Evolutionary conservation across 2,888 invertebrate species (phyloP), one percentile per base, ranked within the genome.

Genomic region (Taenaris catops): DNA sequence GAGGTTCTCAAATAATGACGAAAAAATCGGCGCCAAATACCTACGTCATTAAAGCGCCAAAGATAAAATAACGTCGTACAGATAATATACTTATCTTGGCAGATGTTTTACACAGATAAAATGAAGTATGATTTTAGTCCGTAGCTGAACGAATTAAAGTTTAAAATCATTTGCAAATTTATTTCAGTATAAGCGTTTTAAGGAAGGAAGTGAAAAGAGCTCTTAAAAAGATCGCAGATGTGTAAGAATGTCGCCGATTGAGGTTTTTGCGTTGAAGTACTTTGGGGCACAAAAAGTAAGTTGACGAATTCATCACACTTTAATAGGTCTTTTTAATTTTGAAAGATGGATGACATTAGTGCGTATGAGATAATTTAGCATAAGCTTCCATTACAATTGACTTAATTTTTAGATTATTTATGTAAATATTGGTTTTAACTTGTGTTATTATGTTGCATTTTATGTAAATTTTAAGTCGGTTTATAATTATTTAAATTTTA

Each of bases 11-110:
- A 51, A 51, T 44, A 47, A 52, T 52, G 49, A 49, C 55, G 52
- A 56, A 58, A 54, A 49, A 52, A 47, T 52, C 55, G 74, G 72
- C 74, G 74, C 74, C 75, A 67, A 70, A 67, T 55, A 61, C 64
- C 70, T 63, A 58, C 39, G 64, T 65, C 68, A 62, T 72, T 70
- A 70, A 47, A 48, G 32, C 19, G 43, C 57, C 59, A 63, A 48
- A 71, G 73, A 75, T 72, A 72, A 71, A 59, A 48, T 47, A 43
- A 44, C 48, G 48, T 48, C 41, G 38, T 44, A 50, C 35, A 55
- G 63, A 62, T 57, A 51, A 49, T 50, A 65, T 56, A 51, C 43
- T 49, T 63, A 64, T 67, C 69, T 60, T 26, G 27, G 40, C 75
- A 75, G 71, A 73, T 75, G 74, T 60, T 34, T 29, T 49, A 51